Base-by-base conservation (phyloP, 2,113 vertebrate genomes). In the Sinocyclocheilus anshuiensis region DNA sequence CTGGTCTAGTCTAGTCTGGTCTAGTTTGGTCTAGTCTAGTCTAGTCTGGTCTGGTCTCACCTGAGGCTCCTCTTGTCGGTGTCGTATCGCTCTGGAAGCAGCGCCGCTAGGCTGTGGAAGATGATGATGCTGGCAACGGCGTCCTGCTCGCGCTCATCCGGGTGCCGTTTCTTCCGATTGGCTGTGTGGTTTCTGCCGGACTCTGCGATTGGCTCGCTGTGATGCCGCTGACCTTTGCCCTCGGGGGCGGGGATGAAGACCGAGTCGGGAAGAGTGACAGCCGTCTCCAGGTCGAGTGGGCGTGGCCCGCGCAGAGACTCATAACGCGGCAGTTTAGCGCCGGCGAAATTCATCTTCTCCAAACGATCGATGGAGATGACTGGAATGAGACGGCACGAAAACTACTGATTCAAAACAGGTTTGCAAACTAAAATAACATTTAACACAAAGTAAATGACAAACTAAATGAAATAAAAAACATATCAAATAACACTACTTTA, bases 351-450 rank as follows among this genome's bases (percentile, higher is more conserved):
- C 91, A 94, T 94, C 92, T 97, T 98, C 90, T 97, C 96, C 91
- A 99, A 90, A 39, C 96, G 96, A 86, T 98, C 97, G 8, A 99
- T 96, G 0, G 97, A 98, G 90, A 99, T 96, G 84, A 99, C 98
- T 96, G 88, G n/a, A 79, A 45, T 78, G 3, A 61, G 29, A 33
- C 29, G 29, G 29, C 29, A 33, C 29, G 2, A 33, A 33, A 33
- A 33, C 29, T n/a, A 82, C 86, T 77, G 61, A 71, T 55, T 55
- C 2, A 55, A 33, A 33, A 33, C 29, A 33, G 29, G 29, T 33
- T 33, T 33, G 29, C 29, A 33, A 33, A 33, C 29, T 33, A 50
- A 50, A 50, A 50, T 50, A 50, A 50, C 48, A 50, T 4, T 4
- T 4, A 55, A 55, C 15, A 16, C 50, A 53, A 55, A 50, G 3